phyloP scores from a whole-genome alignment of 1,140 invertebrate genomes.

The Drosophila burlai region DNA sequence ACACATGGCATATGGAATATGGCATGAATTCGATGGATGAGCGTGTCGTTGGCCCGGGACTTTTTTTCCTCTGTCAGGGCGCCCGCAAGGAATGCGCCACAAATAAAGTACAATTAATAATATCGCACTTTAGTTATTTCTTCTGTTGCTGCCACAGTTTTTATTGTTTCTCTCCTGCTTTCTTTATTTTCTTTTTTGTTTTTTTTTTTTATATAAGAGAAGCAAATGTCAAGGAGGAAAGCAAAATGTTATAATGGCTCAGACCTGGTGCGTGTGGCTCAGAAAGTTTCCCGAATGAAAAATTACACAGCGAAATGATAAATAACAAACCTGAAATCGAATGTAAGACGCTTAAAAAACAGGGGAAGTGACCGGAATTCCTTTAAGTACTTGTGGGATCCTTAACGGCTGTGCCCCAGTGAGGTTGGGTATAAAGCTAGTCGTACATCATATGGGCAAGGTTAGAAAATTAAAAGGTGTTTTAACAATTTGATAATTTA shows the following conservation, averaged over 20 bases:
- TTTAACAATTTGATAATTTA: neutral
- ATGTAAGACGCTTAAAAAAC: slow-evolving; percentile 36
- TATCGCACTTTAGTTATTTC: slow-evolving; percentile 58
- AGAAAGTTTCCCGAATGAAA: slow-evolving; percentile 65
- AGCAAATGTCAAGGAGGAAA: slow-evolving; percentile 65
- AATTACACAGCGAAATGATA: slow-evolving; percentile 75
- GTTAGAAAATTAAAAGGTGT: neutral
- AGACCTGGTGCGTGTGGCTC: slow-evolving; percentile 46
- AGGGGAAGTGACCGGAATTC: neutral
- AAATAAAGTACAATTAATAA: slow-evolving; percentile 71
- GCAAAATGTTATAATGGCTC: slow-evolving; percentile 19
- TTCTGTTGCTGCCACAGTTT: slow-evolving; percentile 50
- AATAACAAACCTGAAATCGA: slow-evolving; percentile 66
- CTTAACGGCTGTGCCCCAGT: slow-evolving; percentile 22
- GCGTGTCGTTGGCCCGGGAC: slow-evolving; percentile 48
- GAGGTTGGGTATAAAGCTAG: neutral
- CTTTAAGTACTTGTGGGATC: slow-evolving; percentile 23
- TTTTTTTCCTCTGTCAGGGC: slow-evolving; percentile 17
- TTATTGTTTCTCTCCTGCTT: slow-evolving; percentile 40
- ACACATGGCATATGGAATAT: slow-evolving; percentile 30
- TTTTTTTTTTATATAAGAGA: slow-evolving; percentile 16
- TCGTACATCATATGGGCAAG: neutral
- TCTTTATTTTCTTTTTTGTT: slow-evolving; percentile 18
- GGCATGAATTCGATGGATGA: slow-evolving; percentile 40
- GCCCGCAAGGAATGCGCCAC: slow-evolving; percentile 54